Conservation (phyloP, 2,797 vertebrate species). For the Silurus aristotelis region DNA sequence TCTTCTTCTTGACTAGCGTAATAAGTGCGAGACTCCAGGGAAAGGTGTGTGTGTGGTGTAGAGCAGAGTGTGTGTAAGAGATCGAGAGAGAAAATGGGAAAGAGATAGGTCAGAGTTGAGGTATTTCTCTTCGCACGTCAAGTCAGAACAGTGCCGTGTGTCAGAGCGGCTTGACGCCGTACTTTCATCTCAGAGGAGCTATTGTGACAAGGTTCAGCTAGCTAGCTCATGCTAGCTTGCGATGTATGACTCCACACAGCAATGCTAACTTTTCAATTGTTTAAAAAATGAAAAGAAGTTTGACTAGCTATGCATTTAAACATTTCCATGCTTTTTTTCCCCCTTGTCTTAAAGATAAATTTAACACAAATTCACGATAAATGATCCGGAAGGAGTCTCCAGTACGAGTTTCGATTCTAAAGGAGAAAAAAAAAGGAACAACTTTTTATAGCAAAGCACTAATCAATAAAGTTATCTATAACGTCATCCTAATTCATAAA, state of each 20-base stretch:
- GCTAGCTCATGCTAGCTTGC: not conserved
- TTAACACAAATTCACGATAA: not conserved
- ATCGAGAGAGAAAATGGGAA: not conserved
- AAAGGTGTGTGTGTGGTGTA: slow-evolving; percentile 41
- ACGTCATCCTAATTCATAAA: too few species aligned
- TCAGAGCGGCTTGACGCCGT: not conserved
- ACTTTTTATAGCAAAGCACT: too few species aligned
- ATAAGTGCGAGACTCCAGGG: slow-evolving; percentile 75
- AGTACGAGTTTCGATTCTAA: not conserved
- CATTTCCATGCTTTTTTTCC: not conserved
- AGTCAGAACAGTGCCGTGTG: not conserved
- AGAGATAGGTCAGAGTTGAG: slow-evolving; percentile 19
- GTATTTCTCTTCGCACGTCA: slow-evolving; percentile 3
- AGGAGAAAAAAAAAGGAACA: too few species aligned
- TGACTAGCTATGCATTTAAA: not conserved
- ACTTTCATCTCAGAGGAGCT: not conserved
- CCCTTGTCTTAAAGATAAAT: too few species aligned
- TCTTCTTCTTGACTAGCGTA: slow-evolving; percentile 70
- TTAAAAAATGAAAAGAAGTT: too few species aligned
- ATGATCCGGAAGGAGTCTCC: slow-evolving; percentile 3
- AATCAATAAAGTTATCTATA: too few species aligned
- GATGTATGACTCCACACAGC: not conserved
- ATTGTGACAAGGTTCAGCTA: not conserved
- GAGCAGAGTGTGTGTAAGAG: slow-evolving; percentile 8
- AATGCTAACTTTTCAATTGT: too few species aligned